Evolutionary conservation across 2,113 vertebrate genomes (phyloP).

Genomic region (Syrmaticus mikado): DNA sequence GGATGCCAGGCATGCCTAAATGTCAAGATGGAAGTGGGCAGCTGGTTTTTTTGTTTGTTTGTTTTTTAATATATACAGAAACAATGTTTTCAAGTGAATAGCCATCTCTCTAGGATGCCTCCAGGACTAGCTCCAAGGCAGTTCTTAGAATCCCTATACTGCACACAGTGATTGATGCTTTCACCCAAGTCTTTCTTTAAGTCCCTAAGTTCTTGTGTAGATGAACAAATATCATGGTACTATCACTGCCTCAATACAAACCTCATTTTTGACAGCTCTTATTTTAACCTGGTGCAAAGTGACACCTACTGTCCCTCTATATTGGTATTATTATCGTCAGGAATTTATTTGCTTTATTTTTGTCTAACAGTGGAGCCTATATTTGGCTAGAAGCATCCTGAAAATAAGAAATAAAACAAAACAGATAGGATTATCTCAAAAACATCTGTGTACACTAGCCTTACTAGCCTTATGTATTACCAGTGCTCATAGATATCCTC

Average conservation of each 20-base stretch:
- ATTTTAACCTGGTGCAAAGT: slow-evolving; percentile 35
- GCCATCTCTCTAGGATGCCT: neutral
- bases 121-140: neutral
- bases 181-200: neutral
- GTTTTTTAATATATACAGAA: neutral
- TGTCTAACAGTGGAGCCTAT: slow-evolving; percentile 36
- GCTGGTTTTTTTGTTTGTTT: neutral
- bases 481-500: slow-evolving; percentile 57
- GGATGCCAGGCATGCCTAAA: neutral
- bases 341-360: slow-evolving; percentile 28
- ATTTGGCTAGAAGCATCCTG: slow-evolving; percentile 27
- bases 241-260: neutral
- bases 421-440: slow-evolving; percentile 42
- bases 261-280: neutral
- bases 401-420: slow-evolving; percentile 54
- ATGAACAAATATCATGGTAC: neutral
- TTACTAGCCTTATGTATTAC: slow-evolving; percentile 23
- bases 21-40: neutral
- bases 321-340: slow-evolving; percentile 39
- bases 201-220: neutral
- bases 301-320: slow-evolving; percentile 53
- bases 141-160: neutral
- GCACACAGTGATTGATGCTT: neutral
- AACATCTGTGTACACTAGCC: slow-evolving; percentile 35
- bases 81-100: neutral